Evolutionary conservation across 1,140 invertebrate species (phyloP), one percentile per base, ranked within the genome.

Genomic region (Drosophila guanche): DNA sequence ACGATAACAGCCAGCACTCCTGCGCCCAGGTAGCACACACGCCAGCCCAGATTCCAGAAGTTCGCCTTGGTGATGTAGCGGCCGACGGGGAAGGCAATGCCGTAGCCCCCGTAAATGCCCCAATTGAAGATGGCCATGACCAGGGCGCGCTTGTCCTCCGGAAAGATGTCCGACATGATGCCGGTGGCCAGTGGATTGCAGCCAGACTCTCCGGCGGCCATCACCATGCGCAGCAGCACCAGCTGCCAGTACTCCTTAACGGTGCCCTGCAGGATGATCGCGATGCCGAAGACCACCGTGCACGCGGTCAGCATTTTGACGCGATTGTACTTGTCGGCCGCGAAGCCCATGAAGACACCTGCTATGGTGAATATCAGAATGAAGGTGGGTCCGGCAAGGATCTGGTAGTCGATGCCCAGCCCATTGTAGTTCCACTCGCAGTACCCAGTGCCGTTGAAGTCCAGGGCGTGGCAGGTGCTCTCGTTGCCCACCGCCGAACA

Each of bases 401-500:
- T 95, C 92, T 98, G 97, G 92, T 98, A 98, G 79, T 98, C 96
- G 29, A 98, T 92, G 2, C 97, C 97, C 42, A 98, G 93, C 0
- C 97, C 97, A 91, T 97, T 98, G 93, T 97, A 97, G 88, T 96
- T 95, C 97, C 97, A 98, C 81, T 97, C 95, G 91, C 97, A 98
- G 79, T 96, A 95, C 1, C 90, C 70, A 0, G 94, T 95, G 0
- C 95, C 95, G 84, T 97, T 96, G 12, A 95, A 79, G 45, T 93
- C 93, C 25, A 95, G 91, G 1, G 93, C 92, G 46, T 93, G 90
- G 91, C 96, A 97, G 76, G 95, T 96, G 41, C 43, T 66, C 58
- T 91, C 83, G 41, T 91, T 84, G 23, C 48, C 52, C 2, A 86
- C 75, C 0, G 73, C 76, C 66, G 94, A 93, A 76, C 96, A 97